A percentile compares a stretch with the other conserved stretches of the same genome.
Conservation (phyloP, 1,140 invertebrate genomes). For the Dryas iulia region DNA sequence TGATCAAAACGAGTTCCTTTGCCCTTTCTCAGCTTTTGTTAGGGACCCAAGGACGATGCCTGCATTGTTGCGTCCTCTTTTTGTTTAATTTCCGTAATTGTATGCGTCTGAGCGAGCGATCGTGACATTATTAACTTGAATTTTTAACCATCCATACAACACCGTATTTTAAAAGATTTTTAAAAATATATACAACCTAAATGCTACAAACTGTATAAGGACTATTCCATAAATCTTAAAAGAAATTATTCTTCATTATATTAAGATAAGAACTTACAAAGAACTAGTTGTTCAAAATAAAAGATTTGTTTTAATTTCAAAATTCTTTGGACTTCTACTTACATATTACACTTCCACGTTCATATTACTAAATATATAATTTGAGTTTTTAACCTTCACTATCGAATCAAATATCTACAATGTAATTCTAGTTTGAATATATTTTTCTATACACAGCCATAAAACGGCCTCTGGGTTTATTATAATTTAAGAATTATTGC, state of each 20-base stretch:
- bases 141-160: background rate
- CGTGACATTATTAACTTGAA: conserved; percentile 43
- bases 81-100: conserved; percentile 64
- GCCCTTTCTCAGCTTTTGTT: conserved; percentile 78
- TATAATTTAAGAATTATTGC: background rate
- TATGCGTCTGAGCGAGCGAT: conserved; percentile 67
- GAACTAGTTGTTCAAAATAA: too few relatives aligned
- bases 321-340: background rate
- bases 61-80: conserved; percentile 72
- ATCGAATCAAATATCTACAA: background rate
- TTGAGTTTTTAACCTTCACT: background rate
- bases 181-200: background rate
- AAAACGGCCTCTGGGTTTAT: background rate
- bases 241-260: too few relatives aligned
- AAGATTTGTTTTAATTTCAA: too few relatives aligned
- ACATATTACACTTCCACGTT: background rate
- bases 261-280: too few relatives aligned
- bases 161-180: background rate
- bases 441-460: background rate
- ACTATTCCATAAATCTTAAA: too few relatives aligned
- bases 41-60: conserved; percentile 72
- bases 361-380: background rate
- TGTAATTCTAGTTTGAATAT: background rate
- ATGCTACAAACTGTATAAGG: too few relatives aligned
- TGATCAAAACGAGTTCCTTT: conserved; percentile 73